Conservation (phyloP, 2,888 invertebrate species). For the Sphecodes monilicornis region DNA sequence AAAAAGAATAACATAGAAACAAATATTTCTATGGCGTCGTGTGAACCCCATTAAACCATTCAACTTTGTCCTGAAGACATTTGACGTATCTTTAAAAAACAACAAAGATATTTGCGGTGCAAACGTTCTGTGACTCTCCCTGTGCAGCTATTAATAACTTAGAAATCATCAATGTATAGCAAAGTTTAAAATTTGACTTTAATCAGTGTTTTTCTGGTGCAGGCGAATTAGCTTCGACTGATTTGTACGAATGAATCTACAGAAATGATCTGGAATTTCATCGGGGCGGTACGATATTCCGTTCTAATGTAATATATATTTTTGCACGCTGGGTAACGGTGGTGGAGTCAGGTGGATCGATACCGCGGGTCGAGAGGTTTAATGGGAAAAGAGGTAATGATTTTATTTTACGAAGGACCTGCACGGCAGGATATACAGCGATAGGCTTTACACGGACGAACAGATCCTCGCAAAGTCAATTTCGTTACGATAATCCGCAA, state of each 20-base stretch:
- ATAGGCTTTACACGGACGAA: slow-evolving; percentile 37
- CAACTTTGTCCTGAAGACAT: too few relatives aligned
- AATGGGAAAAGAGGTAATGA: slow-evolving; percentile 43
- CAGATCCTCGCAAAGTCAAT: slow-evolving; percentile 47
- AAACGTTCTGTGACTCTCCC: too few relatives aligned
- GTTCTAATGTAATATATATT: background rate
- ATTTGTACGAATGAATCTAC: background rate
- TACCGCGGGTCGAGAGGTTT: slow-evolving; percentile 20
- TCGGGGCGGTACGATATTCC: background rate
- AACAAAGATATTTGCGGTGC: too few relatives aligned
- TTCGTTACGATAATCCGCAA: slow-evolving; percentile 59
- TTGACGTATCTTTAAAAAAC: too few relatives aligned
- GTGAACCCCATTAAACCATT: too few relatives aligned
- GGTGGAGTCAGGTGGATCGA: slow-evolving; percentile 18
- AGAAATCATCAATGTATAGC: too few relatives aligned
- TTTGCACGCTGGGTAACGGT: background rate
- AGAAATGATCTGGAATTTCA: background rate
- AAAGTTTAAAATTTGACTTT: too few relatives aligned
- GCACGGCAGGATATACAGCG: slow-evolving; percentile 25
- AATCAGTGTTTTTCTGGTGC: too few relatives aligned
- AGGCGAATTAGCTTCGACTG: background rate
- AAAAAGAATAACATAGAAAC: too few relatives aligned
- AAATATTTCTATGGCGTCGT: too few relatives aligned
- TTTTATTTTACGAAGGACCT: slow-evolving; percentile 37
- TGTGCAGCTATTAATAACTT: too few relatives aligned